Conservation (phyloP, 2,888 invertebrate species). For the Heliconius sara region DNA sequence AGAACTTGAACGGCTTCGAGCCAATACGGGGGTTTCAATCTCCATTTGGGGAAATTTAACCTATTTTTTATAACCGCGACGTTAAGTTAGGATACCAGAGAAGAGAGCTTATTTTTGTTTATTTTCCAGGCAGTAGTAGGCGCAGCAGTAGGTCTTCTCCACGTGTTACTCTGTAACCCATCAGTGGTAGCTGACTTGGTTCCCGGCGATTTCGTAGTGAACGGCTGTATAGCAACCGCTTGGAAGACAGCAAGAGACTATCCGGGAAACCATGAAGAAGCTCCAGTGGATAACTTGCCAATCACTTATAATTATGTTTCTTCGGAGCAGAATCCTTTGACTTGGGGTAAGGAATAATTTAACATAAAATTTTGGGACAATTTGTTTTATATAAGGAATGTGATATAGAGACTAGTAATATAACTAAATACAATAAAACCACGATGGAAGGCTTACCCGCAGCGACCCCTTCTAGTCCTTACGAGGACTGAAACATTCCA, state of each 20-base stretch:
- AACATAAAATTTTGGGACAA: neutral
- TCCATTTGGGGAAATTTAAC: neutral
- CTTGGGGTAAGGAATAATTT: constrained; percentile 83
- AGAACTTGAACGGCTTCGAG: no score
- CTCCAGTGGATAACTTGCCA: constrained; percentile 65
- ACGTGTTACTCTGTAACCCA: constrained; percentile 87
- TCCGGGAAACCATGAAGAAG: constrained; percentile 69
- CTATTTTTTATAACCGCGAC: neutral
- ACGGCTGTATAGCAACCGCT: constrained; percentile 88
- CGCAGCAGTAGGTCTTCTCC: constrained; percentile 88
- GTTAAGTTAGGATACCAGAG: neutral
- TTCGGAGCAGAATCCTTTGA: constrained; percentile 89
- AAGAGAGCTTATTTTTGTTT: neutral
- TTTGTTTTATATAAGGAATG: no score
- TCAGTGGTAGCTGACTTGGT: constrained; percentile 88
- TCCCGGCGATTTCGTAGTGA: constrained; percentile 91
- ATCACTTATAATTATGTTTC: constrained; percentile 94
- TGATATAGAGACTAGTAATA: no score
- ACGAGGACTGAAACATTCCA: no score
- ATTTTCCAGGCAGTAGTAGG: constrained; percentile 81
- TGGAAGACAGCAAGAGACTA: constrained; percentile 82
- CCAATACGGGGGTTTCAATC: no score
- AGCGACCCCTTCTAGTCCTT: no score
- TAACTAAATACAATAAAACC: no score
- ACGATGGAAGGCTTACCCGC: no score